These are phyloP conservation scores for Amphibalanus amphitrite DNA, from an alignment of 1,140 invertebrate species.

Conservation along the genomic window DNA sequence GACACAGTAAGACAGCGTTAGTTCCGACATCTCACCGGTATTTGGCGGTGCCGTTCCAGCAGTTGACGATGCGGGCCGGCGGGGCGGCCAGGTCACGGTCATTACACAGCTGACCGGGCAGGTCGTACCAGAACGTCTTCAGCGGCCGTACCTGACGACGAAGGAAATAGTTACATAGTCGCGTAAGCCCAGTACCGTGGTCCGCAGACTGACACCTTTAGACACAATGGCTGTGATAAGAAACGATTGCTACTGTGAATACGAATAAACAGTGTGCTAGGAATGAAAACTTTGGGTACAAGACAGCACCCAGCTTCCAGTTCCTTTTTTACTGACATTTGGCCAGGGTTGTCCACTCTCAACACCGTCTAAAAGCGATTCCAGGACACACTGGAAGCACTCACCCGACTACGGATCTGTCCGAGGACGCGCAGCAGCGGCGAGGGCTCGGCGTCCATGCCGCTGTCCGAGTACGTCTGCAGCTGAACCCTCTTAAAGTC, in stretches of 20 bases:
- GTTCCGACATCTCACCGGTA: neutral
- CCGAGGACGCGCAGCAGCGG: neutral
- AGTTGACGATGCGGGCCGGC: neutral
- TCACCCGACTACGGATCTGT: neutral
- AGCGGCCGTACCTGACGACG: neutral
- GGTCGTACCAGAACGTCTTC: neutral
- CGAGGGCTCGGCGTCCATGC: neutral
- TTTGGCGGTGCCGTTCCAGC: slow-evolving; percentile 3
- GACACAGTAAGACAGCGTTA: too few species aligned
- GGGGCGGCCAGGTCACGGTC: neutral
- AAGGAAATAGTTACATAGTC: neutral
- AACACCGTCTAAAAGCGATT: too few species aligned
- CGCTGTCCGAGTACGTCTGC: neutral
- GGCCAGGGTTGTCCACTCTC: neutral
- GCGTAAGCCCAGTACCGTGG: neutral
- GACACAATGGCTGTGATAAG: too few species aligned
- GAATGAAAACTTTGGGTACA: neutral
- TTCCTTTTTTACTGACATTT: neutral
- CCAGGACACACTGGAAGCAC: too few species aligned
- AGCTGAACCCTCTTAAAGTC: neutral
- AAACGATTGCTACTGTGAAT: neutral
- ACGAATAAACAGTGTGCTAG: neutral
- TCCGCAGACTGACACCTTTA: too few species aligned
- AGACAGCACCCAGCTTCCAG: neutral
- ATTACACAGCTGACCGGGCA: neutral